Base-by-base conservation (phyloP, 2,113 vertebrate species). In the Caranx ignobilis region DNA sequence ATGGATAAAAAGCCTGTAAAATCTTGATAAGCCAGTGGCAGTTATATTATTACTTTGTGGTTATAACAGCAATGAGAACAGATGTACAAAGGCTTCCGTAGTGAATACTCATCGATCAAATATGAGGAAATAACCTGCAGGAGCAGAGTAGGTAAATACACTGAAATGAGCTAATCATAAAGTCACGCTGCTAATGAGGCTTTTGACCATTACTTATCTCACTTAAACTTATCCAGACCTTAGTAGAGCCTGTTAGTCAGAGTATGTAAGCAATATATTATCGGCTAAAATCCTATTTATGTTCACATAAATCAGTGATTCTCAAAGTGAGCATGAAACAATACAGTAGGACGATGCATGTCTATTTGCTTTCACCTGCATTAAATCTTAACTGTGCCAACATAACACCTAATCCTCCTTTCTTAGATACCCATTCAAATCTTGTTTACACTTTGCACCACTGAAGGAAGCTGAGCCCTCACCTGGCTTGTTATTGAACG, bases 381-480 rank as follows among this genome's bases (percentile, higher is more conserved):
- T n/a, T 64, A 18, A 26, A 39, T 41, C 34, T 55, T 21, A 2
- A 32, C 68, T 66, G 47, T n/a, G 56, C 78, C 66, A 70, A 37
- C 45, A 47, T 15, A 31, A 35, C 64, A 52, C 48, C 67, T 83
- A 80, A 83, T 86, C 87, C 18, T 54, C 79, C 41, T 71, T 81
- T 64, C 31, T 35, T 68, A 32, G 56, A 59, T 79, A 88, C 77
- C 63, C 56, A 0, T 54, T 86, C 43, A 82, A 45, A 81, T 35
- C 60, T 63, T 78, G 76, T 87, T 87, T 73, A 87, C 68, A 34
- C 39, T 12, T 77, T 18, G 43, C 19, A 18, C 63, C 26, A n/a
- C 50, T 65, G 56, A 61, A 64, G 61, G 47, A 84, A 73, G 47
- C 66, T 43, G 57, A 78, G 71, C 62, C 74, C 78, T 69, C 72